Base-by-base conservation (phyloP, 2,888 invertebrate genomes). In the Hemaris fuciformis region DNA sequence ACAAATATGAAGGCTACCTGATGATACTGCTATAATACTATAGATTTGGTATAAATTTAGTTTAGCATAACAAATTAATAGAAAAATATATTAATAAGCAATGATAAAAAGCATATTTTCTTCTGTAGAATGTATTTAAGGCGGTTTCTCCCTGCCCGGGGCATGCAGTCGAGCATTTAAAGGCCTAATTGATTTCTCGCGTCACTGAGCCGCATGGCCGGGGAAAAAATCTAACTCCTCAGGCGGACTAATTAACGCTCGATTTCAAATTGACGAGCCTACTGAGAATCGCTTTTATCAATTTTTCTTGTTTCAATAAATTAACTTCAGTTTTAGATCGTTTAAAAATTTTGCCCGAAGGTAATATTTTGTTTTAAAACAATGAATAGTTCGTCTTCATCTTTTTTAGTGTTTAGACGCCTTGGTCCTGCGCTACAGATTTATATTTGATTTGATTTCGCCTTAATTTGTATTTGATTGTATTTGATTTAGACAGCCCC, bases 201-300 rank as follows among this genome's bases (percentile, higher is more conserved):
- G 64, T 69, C 74, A 69, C 66, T 74, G 75, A 69, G 71, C 68
- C 64, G 65, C 69, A 66, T 60, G 62, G 63, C 62, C 31, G 43
- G 62, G 60, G 57, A 27, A 58, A n/a, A 75, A 70, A 72, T 43
- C 43, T 18, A 43, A 20, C 43, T 43, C 43, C 8, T 43, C 20
- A 18, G 20, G 18, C 20, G 20, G 74, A 81, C 82, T 81, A 83
- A 82, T 82, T 81, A 82, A 79, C 79, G 76, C 73, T 75, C 81
- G 74, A 79, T 80, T 81, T 72, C 73, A 80, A 80, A 73, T 82
- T 77, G 69, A 67, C 72, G 76, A 79, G 75, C 80, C 77, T 68
- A 70, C 64, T 62, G 79, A 75, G 76, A 81, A 80, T 80, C 23
- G 8, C 31, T 53, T 8, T 18, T 53, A 53, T 53, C 31, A 53